These are phyloP conservation scores for Sebastes nivosus DNA, from an alignment of 2,797 vertebrate species.

Conservation along the genomic window DNA sequence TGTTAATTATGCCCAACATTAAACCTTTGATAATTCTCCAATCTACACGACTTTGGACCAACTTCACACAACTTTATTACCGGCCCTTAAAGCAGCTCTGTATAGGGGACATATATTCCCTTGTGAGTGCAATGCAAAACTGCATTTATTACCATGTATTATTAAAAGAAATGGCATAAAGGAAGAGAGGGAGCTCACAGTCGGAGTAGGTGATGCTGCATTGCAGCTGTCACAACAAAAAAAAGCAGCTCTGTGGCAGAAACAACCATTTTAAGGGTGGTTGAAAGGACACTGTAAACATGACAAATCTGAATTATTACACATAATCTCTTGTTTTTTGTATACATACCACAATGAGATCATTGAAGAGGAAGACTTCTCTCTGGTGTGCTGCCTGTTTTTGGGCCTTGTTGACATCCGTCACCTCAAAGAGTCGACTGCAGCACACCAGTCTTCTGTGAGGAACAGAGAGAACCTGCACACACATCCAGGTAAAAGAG, in stretches of 20 bases:
- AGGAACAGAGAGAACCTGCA: slow-evolving; percentile 95
- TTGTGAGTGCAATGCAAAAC: slow-evolving; percentile 15
- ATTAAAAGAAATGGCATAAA: slow-evolving; percentile 62
- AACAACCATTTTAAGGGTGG: not conserved
- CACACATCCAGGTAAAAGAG: not conserved
- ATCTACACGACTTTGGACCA: slow-evolving; percentile 42
- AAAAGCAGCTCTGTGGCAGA: slow-evolving; percentile 9
- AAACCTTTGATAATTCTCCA: slow-evolving; percentile 64
- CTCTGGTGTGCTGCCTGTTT: slow-evolving; percentile 98
- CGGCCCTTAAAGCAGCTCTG: slow-evolving; percentile 21
- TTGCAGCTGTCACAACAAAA: slow-evolving; percentile 63
- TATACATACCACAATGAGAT: slow-evolving; percentile 91
- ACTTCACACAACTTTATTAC: slow-evolving; percentile 38
- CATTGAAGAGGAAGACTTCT: slow-evolving; percentile 99
- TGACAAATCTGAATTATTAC: not conserved
- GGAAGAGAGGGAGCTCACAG: slow-evolving; percentile 31
- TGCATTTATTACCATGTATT: slow-evolving; percentile 46
- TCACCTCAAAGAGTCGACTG: slow-evolving; percentile 98
- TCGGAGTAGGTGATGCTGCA: slow-evolving; percentile 50
- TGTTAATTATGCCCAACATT: slow-evolving; percentile 62
- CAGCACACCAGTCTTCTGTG: slow-evolving; percentile 97
- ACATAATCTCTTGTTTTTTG: not conserved
- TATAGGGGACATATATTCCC: slow-evolving; percentile 16
- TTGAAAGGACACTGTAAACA: not conserved
- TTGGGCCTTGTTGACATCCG: slow-evolving; percentile 95